Base-by-base conservation (phyloP, 2,888 invertebrate genomes). In the Conistra vaccinii region DNA sequence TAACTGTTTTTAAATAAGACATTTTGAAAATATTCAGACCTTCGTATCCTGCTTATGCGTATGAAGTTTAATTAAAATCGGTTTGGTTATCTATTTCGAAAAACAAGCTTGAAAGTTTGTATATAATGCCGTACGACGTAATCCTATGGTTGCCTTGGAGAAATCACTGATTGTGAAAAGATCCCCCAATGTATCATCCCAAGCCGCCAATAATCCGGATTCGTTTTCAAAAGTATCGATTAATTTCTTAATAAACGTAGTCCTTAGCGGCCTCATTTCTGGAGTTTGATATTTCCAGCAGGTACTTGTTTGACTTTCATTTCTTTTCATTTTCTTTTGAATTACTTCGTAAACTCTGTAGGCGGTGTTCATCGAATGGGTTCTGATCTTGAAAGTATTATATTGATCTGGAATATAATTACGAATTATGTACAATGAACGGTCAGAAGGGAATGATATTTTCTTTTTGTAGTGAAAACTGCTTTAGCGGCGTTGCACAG, bases 211-310 rank as follows among this genome's bases (percentile, higher is more conserved):
- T 12, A 6, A 14, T 26, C 5, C 26, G 26, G 2, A 66, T 35
- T 48, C 58, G 35, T 58, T 72, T 58, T 48, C 10, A 29, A 39
- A 58, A 66, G 51, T 29, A 1, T 39, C 12, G 35, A 51, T 73
- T 66, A 72, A 26, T 58, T 48, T 66, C 10, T 17, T 55, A 55
- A 66, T 48, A 26, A 58, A 26, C 26, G 26, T 53, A n/a, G n/a
- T 35, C 6, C n/a, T 35, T 20, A 39, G n/a, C 53, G 42, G 32
- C 14, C 23, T 61, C 10, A n/a, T 61, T 45, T 53, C 29, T 42
- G 5, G 6, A 23, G 26, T 35, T 35, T 66, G 26, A 23, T 17
- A 39, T 45, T 71, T 55, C 35, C 42, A 23, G 1, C 29, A 42
- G 17, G 39, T 7, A 55, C 0, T 26, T 35, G 26, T 26, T 65